A percentile compares a stretch with the other conserved stretches of the same genome.
These are phyloP conservation scores for Pachypsylla venusta DNA, from an alignment of 1,140 invertebrate species.

Conservation along the genomic window DNA sequence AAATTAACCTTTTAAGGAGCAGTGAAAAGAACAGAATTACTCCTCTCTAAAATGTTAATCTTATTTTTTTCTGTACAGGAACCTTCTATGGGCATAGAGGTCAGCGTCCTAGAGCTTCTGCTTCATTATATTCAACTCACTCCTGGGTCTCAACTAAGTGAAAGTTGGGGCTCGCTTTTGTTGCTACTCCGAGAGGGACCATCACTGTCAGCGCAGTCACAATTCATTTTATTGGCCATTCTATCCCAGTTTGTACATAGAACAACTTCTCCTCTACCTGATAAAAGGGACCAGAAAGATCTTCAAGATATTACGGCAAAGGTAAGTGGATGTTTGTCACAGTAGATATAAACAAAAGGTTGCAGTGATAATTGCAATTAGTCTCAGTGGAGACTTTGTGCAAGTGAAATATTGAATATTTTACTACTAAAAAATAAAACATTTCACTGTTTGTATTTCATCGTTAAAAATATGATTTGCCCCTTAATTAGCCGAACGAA, in stretches of 20 bases:
- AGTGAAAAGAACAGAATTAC: too few relatives aligned
- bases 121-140: constrained; percentile 57
- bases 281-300: constrained; percentile 70
- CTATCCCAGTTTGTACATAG: constrained; percentile 76
- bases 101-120: constrained; percentile 46
- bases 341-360: too few relatives aligned
- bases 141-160: constrained; percentile 48
- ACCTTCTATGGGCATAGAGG: constrained; percentile 35
- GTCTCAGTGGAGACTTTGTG: too few relatives aligned
- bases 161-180: constrained; percentile 64
- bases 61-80: too few relatives aligned
- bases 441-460: too few relatives aligned
- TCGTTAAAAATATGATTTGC: too few relatives aligned
- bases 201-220: constrained; percentile 51
- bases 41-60: too few relatives aligned
- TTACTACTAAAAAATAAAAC: too few relatives aligned
- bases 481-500: too few relatives aligned
- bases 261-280: constrained; percentile 38
- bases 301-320: constrained; percentile 60
- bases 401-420: too few relatives aligned
- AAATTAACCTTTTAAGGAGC: too few relatives aligned
- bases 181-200: constrained; percentile 61
- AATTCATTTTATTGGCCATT: constrained; percentile 65
- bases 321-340: constrained; percentile 28
- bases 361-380: too few relatives aligned